Evolutionary conservation across 2,113 vertebrate species (phyloP).

Genomic region (Amphilophus citrinellus): DNA sequence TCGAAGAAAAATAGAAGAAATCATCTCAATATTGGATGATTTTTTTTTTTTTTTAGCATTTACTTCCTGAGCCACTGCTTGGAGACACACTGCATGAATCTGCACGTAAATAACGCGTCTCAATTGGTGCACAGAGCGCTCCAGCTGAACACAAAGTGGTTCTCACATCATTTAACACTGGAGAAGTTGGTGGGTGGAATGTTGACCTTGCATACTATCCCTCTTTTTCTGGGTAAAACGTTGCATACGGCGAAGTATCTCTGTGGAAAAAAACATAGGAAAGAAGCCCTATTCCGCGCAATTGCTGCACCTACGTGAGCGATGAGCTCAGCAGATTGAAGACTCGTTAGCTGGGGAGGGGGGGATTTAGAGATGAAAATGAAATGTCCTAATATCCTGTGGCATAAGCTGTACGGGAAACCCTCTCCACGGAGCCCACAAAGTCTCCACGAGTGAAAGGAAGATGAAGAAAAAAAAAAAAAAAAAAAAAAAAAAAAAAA

Average conservation of each 20-base stretch:
- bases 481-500: too few species aligned
- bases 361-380: background rate
- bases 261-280: conserved; percentile 27
- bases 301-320: background rate
- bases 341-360: background rate
- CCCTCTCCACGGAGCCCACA: conserved; percentile 22
- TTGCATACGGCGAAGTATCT: conserved; percentile 45
- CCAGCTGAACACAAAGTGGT: conserved; percentile 69
- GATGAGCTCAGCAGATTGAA: background rate
- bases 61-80: conserved; percentile 53
- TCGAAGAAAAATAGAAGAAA: conserved; percentile 14
- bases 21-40: background rate
- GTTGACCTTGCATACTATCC: conserved; percentile 55
- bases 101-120: background rate
- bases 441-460: background rate
- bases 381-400: background rate
- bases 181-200: conserved; percentile 55
- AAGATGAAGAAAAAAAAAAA: background rate
- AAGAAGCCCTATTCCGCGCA: conserved; percentile 35
- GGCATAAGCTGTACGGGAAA: background rate
- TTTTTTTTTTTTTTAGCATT: background rate
- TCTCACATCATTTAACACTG: conserved; percentile 55
- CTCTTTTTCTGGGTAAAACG: conserved; percentile 20
- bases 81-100: conserved; percentile 14
- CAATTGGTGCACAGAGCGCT: background rate